Evolutionary conservation across 2,797 vertebrate species (phyloP), one percentile per base, ranked within the genome.

Genomic region (Neopelma chrysocephalum): DNA sequence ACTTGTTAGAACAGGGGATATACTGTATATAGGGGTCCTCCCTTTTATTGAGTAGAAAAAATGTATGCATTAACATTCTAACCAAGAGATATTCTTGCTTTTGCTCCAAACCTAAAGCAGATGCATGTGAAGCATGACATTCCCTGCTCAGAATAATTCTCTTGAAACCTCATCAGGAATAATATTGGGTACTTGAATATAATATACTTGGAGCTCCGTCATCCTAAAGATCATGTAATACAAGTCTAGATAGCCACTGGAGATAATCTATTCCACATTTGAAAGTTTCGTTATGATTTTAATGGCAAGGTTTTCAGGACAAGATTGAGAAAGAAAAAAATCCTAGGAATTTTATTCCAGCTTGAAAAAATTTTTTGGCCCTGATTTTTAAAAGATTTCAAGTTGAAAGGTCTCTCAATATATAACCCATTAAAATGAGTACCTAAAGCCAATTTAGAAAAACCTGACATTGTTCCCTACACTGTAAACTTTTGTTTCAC

Each of bases 161-260:
- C 57, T 75, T 86, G 82, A 94, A 96, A 89, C 47, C n/a, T 90
- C 75, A 82, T 76, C 62, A 92, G 26, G 32, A 94, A 50, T 58
- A 91, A 87, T 27, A 16, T 54, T 54, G 1, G 17, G 25, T 77
- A 72, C 15, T 89, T 87, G 27, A 82, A 58, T 51, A 15, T 92
- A 48, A 80, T 94, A 43, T 72, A n/a, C 25, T 88, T 93, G 80
- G 72, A 94, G 42, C 19, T 71, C 51, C 12, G 12, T 69, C 53
- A 57, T 11, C 27, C n/a, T 85, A 76, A 88, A 65, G 16, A 91
- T 6, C 69, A 61, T 88, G 60, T 75, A 88, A 94, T 58, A 43
- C 32, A 86, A 0, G 0, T 86, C 60, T 64, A 90, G 21, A 56
- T 68, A 90, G 57, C 34, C 79, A 71, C n/a, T 78, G 40, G 25